These are phyloP conservation scores for Brachyhypopomus gauderio DNA, from an alignment of 2,113 vertebrate genomes.

Conservation along the genomic window DNA sequence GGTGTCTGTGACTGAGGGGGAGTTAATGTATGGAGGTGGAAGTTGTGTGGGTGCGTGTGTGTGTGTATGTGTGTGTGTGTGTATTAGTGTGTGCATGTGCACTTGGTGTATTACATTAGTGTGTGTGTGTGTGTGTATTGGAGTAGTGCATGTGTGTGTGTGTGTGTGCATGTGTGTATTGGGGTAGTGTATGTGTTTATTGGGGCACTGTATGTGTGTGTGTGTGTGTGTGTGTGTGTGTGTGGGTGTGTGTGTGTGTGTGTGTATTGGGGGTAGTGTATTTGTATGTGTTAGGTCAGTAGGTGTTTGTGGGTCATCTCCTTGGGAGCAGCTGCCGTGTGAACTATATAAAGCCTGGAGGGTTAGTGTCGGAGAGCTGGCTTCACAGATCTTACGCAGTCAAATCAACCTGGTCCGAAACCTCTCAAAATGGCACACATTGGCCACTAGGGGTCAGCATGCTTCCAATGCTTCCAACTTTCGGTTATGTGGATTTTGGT, in stretches of 20 bases:
- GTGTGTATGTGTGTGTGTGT: slow-evolving; percentile 25
- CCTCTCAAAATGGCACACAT: too few species aligned
- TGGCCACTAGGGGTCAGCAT: too few species aligned
- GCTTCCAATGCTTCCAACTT: too few species aligned
- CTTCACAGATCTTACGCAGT: slow-evolving; percentile 1
- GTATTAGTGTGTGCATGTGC: background rate
- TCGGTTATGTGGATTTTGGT: too few species aligned
- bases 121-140: slow-evolving; percentile 5
- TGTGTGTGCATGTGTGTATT: slow-evolving; percentile 8
- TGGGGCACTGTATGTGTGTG: background rate
- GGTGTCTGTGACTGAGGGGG: background rate
- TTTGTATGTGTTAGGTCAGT: too few species aligned
- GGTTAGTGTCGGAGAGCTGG: background rate
- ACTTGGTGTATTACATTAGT: background rate
- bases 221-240: background rate
- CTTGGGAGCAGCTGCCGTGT: slow-evolving; percentile 30
- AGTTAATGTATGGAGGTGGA: background rate
- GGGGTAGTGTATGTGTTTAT: background rate
- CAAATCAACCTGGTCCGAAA: too few species aligned
- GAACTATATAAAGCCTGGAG: slow-evolving; percentile 30
- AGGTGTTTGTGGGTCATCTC: too few species aligned
- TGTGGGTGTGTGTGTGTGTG: too few species aligned
- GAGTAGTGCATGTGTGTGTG: slow-evolving; percentile 11
- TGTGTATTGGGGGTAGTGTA: too few species aligned
- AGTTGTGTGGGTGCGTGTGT: background rate